These are phyloP conservation scores for Chrysaora quinquecirrha DNA, from an alignment of 30 jellyfish, hydroid and myxozoan species.

Conservation along the genomic window DNA sequence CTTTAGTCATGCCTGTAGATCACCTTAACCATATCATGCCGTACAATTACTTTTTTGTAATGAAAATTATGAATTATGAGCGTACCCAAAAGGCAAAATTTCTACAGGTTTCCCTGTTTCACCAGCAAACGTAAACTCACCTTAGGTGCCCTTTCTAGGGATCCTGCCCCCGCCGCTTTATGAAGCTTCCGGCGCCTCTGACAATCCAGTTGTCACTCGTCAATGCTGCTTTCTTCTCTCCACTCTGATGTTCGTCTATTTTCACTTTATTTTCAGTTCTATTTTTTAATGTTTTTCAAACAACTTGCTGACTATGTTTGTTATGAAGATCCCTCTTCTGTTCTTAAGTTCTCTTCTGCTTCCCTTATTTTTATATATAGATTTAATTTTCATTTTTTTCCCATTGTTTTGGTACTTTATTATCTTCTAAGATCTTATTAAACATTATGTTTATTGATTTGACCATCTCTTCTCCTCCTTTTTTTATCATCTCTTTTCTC, in stretches of 20 bases:
- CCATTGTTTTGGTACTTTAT: constrained; percentile 42
- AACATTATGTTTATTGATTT: constrained; percentile 39
- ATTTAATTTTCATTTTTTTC: constrained; percentile 50
- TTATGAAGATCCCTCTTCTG: constrained; percentile 57
- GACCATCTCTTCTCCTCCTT: constrained; percentile 54
- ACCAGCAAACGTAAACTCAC: too few relatives aligned
- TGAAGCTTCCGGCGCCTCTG: too few relatives aligned
- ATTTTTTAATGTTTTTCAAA: constrained; percentile 38
- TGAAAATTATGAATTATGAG: too few relatives aligned
- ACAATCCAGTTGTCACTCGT: constrained; percentile 39
- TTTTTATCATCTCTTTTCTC: constrained; percentile 43
- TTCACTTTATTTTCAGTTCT: constrained; percentile 11
- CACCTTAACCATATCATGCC: too few relatives aligned
- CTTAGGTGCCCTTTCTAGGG: too few relatives aligned
- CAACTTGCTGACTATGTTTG: constrained; percentile 34
- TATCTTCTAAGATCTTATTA: constrained; percentile 16
- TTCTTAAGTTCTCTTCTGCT: constrained; percentile 23
- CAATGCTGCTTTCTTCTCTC: constrained; percentile 10
- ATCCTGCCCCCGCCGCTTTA: too few relatives aligned
- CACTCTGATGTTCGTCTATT: constrained; percentile 37
- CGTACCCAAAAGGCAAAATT: too few relatives aligned
- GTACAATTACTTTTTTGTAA: too few relatives aligned
- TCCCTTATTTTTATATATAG: constrained; percentile 48
- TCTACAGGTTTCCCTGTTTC: too few relatives aligned
- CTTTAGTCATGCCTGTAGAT: too few relatives aligned